Percentiles rank a stretch among this genome's conserved stretches.
These are phyloP conservation scores for Actinernus sp. DNA, from an alignment of 92 coral and sea anemone species.

Conservation along the genomic window DNA sequence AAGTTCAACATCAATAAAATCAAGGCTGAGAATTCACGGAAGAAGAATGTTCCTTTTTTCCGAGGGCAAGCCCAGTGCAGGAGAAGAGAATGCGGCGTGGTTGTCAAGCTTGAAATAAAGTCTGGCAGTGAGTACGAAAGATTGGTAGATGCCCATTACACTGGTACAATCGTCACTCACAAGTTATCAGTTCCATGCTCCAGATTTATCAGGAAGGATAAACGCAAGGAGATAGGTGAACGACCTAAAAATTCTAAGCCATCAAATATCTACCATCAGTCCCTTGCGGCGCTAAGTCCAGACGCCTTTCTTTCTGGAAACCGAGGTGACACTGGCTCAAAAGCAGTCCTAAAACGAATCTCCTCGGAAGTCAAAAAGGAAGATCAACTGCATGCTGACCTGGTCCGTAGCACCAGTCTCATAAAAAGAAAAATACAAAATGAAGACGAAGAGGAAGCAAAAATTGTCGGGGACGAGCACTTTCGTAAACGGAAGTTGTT, in stretches of 20 bases:
- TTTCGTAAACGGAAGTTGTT: conserved; percentile 14
- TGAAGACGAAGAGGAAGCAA: conserved; percentile 5
- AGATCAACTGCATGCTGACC: conserved; percentile 1
- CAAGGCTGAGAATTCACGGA: neutral
- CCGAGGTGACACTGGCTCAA: conserved; percentile 11
- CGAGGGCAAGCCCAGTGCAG: conserved; percentile 9
- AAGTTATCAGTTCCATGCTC: conserved; percentile 1
- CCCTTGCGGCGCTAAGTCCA: neutral
- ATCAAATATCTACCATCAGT: conserved; percentile 11
- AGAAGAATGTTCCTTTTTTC: conserved; percentile 9
- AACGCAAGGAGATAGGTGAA: neutral
- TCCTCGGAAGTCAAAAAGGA: conserved; percentile 4
- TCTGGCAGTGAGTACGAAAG: conserved; percentile 5
- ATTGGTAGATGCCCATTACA: neutral
- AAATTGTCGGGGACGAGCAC: conserved; percentile 10
- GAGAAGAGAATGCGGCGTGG: conserved; percentile 6
- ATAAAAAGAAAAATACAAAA: conserved; percentile 7
- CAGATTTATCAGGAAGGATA: conserved; percentile 6
- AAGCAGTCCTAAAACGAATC: conserved; percentile 11
- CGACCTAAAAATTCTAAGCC: neutral
- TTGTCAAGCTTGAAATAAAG: conserved; percentile 1
- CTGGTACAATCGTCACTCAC: conserved; percentile 4
- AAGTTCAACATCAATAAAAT: conserved; percentile 15
- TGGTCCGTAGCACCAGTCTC: conserved; percentile 8
- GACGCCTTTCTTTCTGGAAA: conserved; percentile 29